These are phyloP conservation scores for Zophobas morio DNA, from an alignment of 1,140 invertebrate species.

Conservation along the genomic window DNA sequence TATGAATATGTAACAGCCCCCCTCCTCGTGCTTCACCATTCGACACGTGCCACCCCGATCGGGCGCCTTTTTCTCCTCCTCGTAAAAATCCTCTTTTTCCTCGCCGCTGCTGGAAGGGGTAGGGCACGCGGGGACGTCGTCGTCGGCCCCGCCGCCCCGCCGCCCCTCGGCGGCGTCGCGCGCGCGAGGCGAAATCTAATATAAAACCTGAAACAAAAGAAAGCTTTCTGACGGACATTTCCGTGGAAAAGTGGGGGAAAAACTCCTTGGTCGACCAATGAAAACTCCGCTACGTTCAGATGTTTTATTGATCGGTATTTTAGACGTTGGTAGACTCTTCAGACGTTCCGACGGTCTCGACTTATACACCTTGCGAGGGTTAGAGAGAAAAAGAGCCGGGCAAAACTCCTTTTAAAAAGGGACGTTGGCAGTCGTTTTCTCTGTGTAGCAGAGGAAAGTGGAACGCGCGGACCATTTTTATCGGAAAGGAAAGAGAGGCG, in stretches of 20 bases:
- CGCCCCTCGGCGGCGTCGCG: conserved; percentile 40
- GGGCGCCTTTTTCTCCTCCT: conserved; percentile 36
- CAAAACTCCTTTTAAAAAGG: conserved; percentile 56
- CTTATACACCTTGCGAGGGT: conserved; percentile 52
- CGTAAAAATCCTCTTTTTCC: conserved; percentile 10
- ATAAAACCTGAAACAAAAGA: conserved; percentile 64
- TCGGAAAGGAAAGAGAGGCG: conserved; percentile 5
- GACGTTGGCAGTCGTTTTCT: conserved; percentile 38
- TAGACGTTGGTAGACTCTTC: conserved; percentile 59
- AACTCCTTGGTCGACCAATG: conserved; percentile 62
- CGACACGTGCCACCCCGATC: conserved; percentile 1
- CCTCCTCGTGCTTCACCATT: not conserved
- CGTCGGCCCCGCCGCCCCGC: conserved; percentile 43
- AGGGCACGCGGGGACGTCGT: not conserved
- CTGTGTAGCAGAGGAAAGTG: conserved; percentile 23
- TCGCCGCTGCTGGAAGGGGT: not conserved
- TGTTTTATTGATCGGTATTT: conserved; percentile 63
- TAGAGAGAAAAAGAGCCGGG: conserved; percentile 49
- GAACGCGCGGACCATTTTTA: conserved; percentile 44
- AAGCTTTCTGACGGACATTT: conserved; percentile 63
- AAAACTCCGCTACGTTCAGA: conserved; percentile 62
- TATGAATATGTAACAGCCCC: too few species aligned
- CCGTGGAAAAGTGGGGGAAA: conserved; percentile 63
- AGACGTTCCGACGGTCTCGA: conserved; percentile 56
- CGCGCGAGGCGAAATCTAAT: conserved; percentile 58